These are phyloP conservation scores for Rapana venosa DNA, from an alignment of 2,888 invertebrate genomes.

Conservation along the genomic window DNA sequence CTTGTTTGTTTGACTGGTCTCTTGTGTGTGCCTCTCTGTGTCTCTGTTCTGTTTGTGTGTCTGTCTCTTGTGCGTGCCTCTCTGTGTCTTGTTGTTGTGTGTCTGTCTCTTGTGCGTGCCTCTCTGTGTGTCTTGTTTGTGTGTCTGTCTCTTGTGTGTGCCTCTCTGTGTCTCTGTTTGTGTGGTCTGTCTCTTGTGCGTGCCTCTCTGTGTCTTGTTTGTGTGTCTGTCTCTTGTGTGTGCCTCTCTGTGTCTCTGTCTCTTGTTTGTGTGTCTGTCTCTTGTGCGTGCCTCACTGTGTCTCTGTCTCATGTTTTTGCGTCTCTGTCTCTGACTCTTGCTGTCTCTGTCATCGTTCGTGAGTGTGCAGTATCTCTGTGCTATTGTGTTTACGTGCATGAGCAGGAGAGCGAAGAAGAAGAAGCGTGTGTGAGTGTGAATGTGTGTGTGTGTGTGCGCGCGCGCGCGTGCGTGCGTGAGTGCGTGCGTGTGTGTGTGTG, in stretches of 20 bases:
- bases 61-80: not conserved
- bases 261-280: no score
- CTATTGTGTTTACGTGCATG: not conserved
- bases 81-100: not conserved
- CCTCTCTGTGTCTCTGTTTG: no score
- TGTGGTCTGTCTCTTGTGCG: not conserved
- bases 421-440: not conserved
- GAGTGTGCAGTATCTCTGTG: not conserved
- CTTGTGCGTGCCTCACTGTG: no score
- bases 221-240: not conserved
- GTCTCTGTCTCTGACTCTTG: no score
- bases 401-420: not conserved
- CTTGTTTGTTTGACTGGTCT: no score
- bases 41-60: not conserved
- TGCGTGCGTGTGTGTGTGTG: constrained; percentile 19
- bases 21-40: not conserved
- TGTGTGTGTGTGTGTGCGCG: constrained; percentile 7
- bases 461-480: constrained; percentile 16
- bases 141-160: not conserved
- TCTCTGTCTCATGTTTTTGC: no score
- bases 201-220: not conserved
- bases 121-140: not conserved
- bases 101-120: not conserved
- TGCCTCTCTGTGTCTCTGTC: no score
- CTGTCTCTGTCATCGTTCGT: no score